Evolutionary conservation across 1,140 invertebrate species (phyloP), one percentile per base, ranked within the genome.

Genomic region (Polyergus mexicanus): DNA sequence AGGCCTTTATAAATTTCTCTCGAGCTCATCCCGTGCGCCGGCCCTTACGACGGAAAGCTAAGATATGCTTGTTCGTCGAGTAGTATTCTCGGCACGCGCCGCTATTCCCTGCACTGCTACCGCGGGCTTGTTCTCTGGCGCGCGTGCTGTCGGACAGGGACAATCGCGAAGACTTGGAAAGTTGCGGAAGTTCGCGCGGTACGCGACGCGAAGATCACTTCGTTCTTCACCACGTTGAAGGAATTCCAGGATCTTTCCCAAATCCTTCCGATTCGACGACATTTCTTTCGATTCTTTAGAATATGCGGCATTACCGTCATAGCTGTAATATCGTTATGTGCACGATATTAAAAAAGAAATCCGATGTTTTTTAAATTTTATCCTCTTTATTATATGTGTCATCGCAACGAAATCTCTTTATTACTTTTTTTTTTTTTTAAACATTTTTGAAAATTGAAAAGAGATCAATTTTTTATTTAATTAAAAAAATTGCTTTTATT

Each of bases 1-100:
- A 93, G 92, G 92, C 93, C 89, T 94, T 94, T 94, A 94, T 94
- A 94, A 94, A 94, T 94, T 94, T 94, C 87, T 85, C 89, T 85
- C 69, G 81, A 90, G 87, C 88, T 89, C 88, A 86, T 89, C 84
- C 87, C 47, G 80, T 16, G 60, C 63, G 69, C 35, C 66, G 25
- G 47, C 11, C 44, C 65, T 83, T 51, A 81, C 84, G 65, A 71
- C 84, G 71, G 56, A 32, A 32, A 69, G 62, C 78, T 74, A 90
- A 89, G 87, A 90, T 89, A 87, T 91, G 88, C 91, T 83, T 90
- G 84, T 90, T 85, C 91, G 89, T 77, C 75, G 11, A 91, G 87
- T 87, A 92, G 91, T 86, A 94, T 94, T 91, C 90, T 91, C 81
- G 89, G 93, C 93, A 93, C 92, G 92, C 80, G 83, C 89, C 88